These are phyloP conservation scores for Drosophila willistoni DNA, from an alignment of 1,140 invertebrate genomes.

Conservation along the genomic window DNA sequence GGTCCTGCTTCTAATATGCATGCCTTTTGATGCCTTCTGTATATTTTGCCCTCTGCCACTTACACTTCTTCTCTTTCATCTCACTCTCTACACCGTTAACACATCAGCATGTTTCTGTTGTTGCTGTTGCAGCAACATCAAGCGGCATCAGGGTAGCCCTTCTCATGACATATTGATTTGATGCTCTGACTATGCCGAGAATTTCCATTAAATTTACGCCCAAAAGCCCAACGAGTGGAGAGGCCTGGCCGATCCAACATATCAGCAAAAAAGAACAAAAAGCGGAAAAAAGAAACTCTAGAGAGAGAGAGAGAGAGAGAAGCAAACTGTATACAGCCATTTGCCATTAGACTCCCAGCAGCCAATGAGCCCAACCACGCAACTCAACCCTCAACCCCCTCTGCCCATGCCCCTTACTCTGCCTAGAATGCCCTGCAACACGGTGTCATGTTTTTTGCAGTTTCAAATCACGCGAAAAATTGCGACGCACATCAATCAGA, in stretches of 20 bases:
- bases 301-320: conserved; percentile 9
- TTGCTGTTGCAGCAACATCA: conserved; percentile 46
- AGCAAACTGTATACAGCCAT: conserved; percentile 57
- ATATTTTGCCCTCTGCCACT: conserved; percentile 1
- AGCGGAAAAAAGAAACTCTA: conserved; percentile 15
- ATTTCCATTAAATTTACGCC: conserved; percentile 78
- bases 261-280: conserved; percentile 29
- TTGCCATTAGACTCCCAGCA: conserved; percentile 67
- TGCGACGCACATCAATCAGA: conserved; percentile 75
- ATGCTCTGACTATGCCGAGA: conserved; percentile 77
- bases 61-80: conserved; percentile 22
- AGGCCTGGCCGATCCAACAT: conserved; percentile 24
- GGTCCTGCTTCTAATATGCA: not conserved
- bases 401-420: not conserved
- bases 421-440: not conserved
- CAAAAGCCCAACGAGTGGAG: conserved; percentile 43
- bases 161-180: conserved; percentile 82
- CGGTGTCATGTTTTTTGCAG: conserved; percentile 66
- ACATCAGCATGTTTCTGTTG: conserved; percentile 51
- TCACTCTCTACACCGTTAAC: conserved; percentile 55
- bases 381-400: not conserved
- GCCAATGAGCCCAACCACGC: conserved; percentile 35
- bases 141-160: conserved; percentile 31
- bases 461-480: conserved; percentile 75
- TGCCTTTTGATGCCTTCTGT: not conserved